These are phyloP conservation scores for Clusia tigrina DNA, from an alignment of 2,888 invertebrate genomes.

Conservation along the genomic window DNA sequence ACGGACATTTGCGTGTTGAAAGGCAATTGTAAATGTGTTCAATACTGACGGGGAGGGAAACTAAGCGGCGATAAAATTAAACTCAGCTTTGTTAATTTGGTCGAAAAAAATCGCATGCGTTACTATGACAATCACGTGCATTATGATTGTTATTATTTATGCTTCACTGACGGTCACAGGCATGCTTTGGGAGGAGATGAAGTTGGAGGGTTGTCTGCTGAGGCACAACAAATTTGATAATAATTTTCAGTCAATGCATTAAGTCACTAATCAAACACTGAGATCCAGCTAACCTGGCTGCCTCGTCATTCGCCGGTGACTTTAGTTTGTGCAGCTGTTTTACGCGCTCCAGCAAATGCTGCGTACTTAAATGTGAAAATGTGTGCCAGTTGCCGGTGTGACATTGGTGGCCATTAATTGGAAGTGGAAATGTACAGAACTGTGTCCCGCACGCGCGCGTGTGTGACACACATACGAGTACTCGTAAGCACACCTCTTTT, in stretches of 20 bases:
- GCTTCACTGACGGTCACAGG: background rate
- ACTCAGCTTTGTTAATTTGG: too few species aligned
- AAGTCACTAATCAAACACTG: background rate
- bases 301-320: background rate
- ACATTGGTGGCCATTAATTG: too few species aligned
- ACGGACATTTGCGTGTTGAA: background rate
- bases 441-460: too few species aligned
- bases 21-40: background rate
- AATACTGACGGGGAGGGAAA: background rate
- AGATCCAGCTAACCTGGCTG: background rate
- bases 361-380: too few species aligned
- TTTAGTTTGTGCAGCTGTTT: background rate
- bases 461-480: too few species aligned
- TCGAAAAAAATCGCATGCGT: constrained; percentile 7
- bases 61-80: background rate
- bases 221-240: background rate
- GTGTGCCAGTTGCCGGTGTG: too few species aligned
- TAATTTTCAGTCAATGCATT: background rate
- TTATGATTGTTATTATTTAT: background rate
- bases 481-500: too few species aligned
- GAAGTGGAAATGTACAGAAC: too few species aligned
- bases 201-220: background rate
- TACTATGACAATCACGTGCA: background rate
- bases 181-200: too few species aligned
- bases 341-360: too few species aligned